A percentile compares a stretch with the other conserved stretches of the same genome.
phyloP scores from a whole-genome alignment of 2,888 invertebrate genomes.

The Ennomos erosarius region DNA sequence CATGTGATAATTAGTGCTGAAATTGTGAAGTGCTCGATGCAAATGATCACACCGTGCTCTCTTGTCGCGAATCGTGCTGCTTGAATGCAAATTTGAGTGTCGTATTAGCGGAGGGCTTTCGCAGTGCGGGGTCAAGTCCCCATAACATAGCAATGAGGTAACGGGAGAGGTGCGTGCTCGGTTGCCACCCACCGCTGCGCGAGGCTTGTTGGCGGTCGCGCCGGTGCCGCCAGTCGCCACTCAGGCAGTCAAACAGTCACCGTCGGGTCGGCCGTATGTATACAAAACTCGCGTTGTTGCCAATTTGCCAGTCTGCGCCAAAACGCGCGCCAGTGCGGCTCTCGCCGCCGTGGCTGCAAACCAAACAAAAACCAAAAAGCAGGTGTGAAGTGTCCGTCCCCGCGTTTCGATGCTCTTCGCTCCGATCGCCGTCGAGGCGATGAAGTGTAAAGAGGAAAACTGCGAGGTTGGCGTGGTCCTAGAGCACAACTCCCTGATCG shows the following conservation, averaged over 20 bases:
- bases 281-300: conserved; percentile 68
- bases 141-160: conserved; percentile 81
- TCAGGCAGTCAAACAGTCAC: conserved; percentile 79
- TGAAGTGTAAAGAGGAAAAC: conserved; percentile 86
- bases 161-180: conserved; percentile 81
- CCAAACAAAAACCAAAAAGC: conserved; percentile 47
- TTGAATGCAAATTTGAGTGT: conserved; percentile 58
- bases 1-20: conserved; percentile 52
- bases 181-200: conserved; percentile 80
- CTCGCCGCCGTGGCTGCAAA: conserved; percentile 60
- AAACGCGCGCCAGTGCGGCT: conserved; percentile 69
- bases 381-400: conserved; percentile 70
- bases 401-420: conserved; percentile 82
- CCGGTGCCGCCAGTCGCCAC: conserved; percentile 57
- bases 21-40: conserved; percentile 28
- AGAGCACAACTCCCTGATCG: conserved; percentile 82
- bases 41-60: conserved; percentile 30
- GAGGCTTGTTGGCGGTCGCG: conserved; percentile 73
- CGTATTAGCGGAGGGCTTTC: conserved; percentile 63
- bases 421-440: conserved; percentile 83
- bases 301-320: conserved; percentile 76
- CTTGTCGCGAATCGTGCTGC: conserved; percentile 34
- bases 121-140: conserved; percentile 76
- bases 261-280: conserved; percentile 73
- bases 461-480: conserved; percentile 83